Base-by-base conservation (phyloP, 2,888 invertebrate species). In the Bembecia ichneumoniformis region DNA sequence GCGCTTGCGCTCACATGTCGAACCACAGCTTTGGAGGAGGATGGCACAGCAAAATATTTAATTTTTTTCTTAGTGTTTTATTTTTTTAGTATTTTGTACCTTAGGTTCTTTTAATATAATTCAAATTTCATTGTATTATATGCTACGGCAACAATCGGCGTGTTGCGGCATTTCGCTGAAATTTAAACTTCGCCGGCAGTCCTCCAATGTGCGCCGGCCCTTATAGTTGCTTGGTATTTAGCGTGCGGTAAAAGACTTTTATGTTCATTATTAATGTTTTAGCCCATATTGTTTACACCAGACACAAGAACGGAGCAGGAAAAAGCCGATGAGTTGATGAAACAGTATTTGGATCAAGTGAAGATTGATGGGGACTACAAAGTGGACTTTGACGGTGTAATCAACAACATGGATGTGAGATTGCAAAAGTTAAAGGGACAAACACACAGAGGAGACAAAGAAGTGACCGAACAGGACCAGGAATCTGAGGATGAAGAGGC, bases 301-400 rank as follows among this genome's bases (percentile, higher is more conserved):
- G 92, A 93, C 60, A 82, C 83, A 44, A 88, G 92, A 69, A 90
- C 90, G 11, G 92, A 93, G 61, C 89, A 92, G 65, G 90, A 94
- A 60, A 92, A 93, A 77, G 89, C 90, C 16, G 90, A 93, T 64
- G 91, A 92, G 62, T 78, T 95, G n/a, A 67, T 95, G 51, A 87
- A 86, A 49, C 91, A 90, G 69, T 90, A 88, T 55, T 62, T 89
- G 51, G 88, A 84, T 17, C 88, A 90, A 66, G 70, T 79, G 13
- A 74, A 71, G 51, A 79, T 90, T 53, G 88, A 89, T 47, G 66
- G 71, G 34, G 72, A 76, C 52, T 86, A 86, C 47, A 71, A 75
- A 17, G 63, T 79, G 43, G 73, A 77, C 49, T 82, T 83, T 58
- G 72, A 87, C 57, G 77, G 72, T 17, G 62, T 78, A 11, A 66